Conservation (phyloP, 1,140 invertebrate genomes). For the Drusus annulatus region DNA sequence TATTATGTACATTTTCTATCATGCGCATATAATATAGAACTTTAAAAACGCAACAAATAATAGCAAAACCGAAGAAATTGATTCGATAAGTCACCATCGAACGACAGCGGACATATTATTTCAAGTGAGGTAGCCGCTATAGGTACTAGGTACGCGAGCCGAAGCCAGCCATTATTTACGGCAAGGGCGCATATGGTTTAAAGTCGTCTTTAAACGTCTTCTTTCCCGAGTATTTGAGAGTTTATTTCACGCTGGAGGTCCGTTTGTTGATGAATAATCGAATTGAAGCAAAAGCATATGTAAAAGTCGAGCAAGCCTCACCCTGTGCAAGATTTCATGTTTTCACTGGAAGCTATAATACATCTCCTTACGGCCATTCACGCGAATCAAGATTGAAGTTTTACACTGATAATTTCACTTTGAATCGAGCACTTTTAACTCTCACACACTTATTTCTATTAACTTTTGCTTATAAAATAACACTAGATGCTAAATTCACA, state of each 20-base stretch:
- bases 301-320: conserved; percentile 44
- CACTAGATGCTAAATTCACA: conserved; percentile 36
- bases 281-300: conserved; percentile 40
- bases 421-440: conserved; percentile 35
- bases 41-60: neutral
- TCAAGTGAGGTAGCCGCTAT: conserved; percentile 45
- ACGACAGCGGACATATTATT: conserved; percentile 50
- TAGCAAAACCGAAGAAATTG: neutral
- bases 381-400: conserved; percentile 39
- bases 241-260: conserved; percentile 3
- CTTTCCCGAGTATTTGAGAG: neutral
- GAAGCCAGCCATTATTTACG: conserved; percentile 38
- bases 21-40: too few relatives aligned
- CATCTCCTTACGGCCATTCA: conserved; percentile 43
- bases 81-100: conserved; percentile 49
- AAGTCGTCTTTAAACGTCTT: conserved; percentile 35
- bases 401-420: conserved; percentile 44
- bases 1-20: too few relatives aligned
- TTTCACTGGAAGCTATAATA: conserved; percentile 48
- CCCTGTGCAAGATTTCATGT: conserved; percentile 51
- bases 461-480: conserved; percentile 33
- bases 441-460: conserved; percentile 28
- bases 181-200: conserved; percentile 50
- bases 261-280: conserved; percentile 47
- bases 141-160: conserved; percentile 46